phyloP scores from a whole-genome alignment of 2,888 invertebrate species.

The Lasioglossum figueresi region DNA sequence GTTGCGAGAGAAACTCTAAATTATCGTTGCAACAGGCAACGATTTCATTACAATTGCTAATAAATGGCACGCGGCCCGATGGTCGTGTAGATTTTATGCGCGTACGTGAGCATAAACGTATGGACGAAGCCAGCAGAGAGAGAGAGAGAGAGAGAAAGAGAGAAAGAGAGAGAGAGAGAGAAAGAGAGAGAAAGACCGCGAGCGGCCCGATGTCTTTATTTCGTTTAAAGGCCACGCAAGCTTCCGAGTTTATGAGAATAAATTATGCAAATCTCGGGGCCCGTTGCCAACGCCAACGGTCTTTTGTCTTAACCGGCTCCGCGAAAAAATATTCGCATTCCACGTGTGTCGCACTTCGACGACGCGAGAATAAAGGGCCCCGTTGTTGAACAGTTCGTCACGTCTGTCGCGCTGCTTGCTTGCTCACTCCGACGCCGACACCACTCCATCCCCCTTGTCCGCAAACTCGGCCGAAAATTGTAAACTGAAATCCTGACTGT shows the following conservation, averaged over 20 bases:
- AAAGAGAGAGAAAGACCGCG: neutral
- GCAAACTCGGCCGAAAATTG: neutral
- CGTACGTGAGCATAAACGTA: conserved; percentile 50
- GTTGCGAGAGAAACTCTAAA: conserved; percentile 59
- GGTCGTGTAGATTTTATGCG: conserved; percentile 48
- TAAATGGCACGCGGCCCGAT: conserved; percentile 60
- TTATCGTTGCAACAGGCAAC: conserved; percentile 63
- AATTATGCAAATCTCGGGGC: conserved; percentile 59
- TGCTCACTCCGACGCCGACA: neutral
- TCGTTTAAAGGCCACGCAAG: conserved; percentile 50
- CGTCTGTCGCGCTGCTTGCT: neutral
- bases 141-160: conserved; percentile 22
- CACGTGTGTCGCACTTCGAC: conserved; percentile 39
- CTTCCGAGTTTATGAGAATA: conserved; percentile 62
- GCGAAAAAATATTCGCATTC: conserved; percentile 36
- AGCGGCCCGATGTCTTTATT: conserved; percentile 57
- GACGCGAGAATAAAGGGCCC: conserved; percentile 34
- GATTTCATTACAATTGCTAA: conserved; percentile 63
- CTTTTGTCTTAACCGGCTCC: conserved; percentile 38
- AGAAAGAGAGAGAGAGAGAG: conserved; percentile 28
- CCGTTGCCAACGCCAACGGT: conserved; percentile 26
- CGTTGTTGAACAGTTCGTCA: conserved; percentile 49
- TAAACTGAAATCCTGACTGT: neutral
- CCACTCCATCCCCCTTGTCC: neutral
- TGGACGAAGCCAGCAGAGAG: conserved; percentile 34